These are phyloP conservation scores for Leptinotarsa juncta DNA, from an alignment of 2,888 invertebrate species.

Conservation along the genomic window DNA sequence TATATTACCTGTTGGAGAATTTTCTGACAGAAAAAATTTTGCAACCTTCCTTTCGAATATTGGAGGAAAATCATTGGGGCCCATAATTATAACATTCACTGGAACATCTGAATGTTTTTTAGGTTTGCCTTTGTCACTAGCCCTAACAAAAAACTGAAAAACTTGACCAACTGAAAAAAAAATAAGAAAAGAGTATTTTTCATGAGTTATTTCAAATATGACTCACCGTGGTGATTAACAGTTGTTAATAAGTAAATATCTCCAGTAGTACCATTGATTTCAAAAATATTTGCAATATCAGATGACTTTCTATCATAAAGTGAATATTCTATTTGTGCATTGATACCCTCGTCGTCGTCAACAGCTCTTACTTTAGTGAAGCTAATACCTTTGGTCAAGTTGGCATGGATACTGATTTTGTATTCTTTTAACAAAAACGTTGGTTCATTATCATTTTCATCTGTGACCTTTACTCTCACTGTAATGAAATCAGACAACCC, in stretches of 20 bases:
- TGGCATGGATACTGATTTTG: constrained; percentile 77
- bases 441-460: constrained; percentile 88
- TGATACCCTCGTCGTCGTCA: constrained; percentile 83
- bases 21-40: constrained; percentile 85
- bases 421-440: constrained; percentile 81
- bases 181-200: background rate
- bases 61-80: constrained; percentile 77
- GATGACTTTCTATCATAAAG: constrained; percentile 78
- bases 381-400: constrained; percentile 69
- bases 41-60: constrained; percentile 79
- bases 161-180: constrained; percentile 64
- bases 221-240: constrained; percentile 68
- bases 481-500: constrained; percentile 80
- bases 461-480: constrained; percentile 83
- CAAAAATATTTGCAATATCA: constrained; percentile 76
- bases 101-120: constrained; percentile 86
- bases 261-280: constrained; percentile 81
- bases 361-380: constrained; percentile 76
- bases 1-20: constrained; percentile 71
- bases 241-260: constrained; percentile 76
- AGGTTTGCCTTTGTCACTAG: constrained; percentile 82
- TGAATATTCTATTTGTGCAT: constrained; percentile 80
- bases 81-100: constrained; percentile 83
- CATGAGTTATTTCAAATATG: background rate
- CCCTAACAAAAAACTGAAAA: constrained; percentile 91